phyloP scores from a whole-genome alignment of 2,113 vertebrate species.

The Sylvia atricapilla region DNA sequence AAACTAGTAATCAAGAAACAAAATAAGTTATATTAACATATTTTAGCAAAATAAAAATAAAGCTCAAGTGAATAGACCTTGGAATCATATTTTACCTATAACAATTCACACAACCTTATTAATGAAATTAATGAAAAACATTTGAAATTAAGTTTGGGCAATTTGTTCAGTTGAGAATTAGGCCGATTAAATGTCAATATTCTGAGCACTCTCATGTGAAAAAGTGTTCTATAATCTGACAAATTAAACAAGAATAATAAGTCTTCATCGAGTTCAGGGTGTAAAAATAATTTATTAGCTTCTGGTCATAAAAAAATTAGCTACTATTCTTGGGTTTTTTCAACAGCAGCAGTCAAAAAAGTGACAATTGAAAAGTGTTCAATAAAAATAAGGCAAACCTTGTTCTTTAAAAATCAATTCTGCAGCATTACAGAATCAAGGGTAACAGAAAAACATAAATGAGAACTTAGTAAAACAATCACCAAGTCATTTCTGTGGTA shows the following conservation, averaged over 20 bases:
- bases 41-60: neutral
- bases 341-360: constrained; percentile 51
- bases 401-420: neutral
- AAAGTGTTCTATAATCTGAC: neutral
- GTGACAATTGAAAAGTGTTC: neutral
- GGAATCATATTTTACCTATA: neutral
- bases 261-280: neutral
- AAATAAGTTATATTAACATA: neutral
- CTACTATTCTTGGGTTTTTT: constrained; percentile 15
- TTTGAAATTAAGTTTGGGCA: neutral
- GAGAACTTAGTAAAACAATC: neutral
- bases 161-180: neutral
- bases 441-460: neutral
- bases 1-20: neutral
- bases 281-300: constrained; percentile 58
- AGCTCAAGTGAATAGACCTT: neutral
- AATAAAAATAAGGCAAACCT: constrained; percentile 26
- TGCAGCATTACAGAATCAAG: neutral
- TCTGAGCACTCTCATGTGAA: neutral
- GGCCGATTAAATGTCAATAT: neutral
- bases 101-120: neutral
- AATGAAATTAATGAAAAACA: neutral
- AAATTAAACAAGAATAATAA: neutral
- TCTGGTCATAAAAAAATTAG: constrained; percentile 44
- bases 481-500: neutral